Evolutionary conservation across 2,888 invertebrate species (phyloP), one percentile per base, ranked within the genome.

Genomic region (Muschampia plurimacula): DNA sequence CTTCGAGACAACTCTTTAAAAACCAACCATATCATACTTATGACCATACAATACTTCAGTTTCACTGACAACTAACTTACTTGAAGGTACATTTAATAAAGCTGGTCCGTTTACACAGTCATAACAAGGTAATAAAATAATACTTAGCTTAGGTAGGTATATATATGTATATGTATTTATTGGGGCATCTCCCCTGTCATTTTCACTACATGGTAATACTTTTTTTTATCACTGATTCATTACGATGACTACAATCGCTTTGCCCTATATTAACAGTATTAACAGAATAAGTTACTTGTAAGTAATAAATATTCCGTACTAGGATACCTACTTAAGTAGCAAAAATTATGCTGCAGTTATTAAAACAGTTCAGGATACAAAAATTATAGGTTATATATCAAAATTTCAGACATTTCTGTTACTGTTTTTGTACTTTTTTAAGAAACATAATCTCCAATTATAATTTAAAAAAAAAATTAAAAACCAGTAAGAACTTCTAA

Each of bases 31-130:
- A 28, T 28, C 55, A 74, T 83, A 66, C 66, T 55, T 41, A 80
- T 77, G 73, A 78, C 79, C 82, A 77, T 82, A 80, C 75, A 79
- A 82, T 80, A 84, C 15, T 81, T 90, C 91, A 92, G 91, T 91
- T 89, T 81, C 72, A 92, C 91, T 92, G 91, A 89, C 59, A 74
- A 77, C 67, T 60, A 72, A 72, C 60, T 67, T 67, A 72, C 72
- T 62, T 49, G 66, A 71, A 71, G 71, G 71, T 71, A 66, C 71
- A 71, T 60, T 65, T 66, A 83, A 87, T 85, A 88, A 89, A 89
- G 87, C 90, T 92, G 91, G 90, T 92, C 91, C 91, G 81, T 86
- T 84, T 86, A 85, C 85, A 85, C 84, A 86, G 84, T 87, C 83
- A 82, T 80, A 77, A 81, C 88, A 85, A 86, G 82, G 28, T 57